Evolutionary conservation across 1,140 invertebrate species (phyloP), one percentile per base, ranked within the genome.

Genomic region (Listronotus oregonensis): DNA sequence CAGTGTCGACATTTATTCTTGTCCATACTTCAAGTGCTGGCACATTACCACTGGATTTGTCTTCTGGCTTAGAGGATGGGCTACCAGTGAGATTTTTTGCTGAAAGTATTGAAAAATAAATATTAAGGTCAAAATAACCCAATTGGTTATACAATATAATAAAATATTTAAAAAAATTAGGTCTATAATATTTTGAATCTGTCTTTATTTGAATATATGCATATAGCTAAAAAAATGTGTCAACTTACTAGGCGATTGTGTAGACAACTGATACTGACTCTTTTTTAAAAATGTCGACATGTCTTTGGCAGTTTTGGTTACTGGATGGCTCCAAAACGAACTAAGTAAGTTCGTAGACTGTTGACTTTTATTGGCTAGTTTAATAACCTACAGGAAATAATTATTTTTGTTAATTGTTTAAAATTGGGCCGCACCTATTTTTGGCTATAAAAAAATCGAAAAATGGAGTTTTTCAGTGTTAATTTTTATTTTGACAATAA

Each of bases 261-360:
- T 79, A n/a, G 85, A 80, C 37, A 85, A 70, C 74, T 86, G 85
- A 75, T 86, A 86, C 44, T 80, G 77, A 65, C 80, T 83, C 69
- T 79, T 78, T 71, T 78, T 79, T 34, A 86, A 71, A 56, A 84
- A 73, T 6, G 83, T 78, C 5, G 83, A 82, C 12, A 83, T 77
- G 69, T 85, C 84, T 55, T 80, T 79, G n/a, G 80, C 77, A 69
- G 73, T 78, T 68, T 81, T 78, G 44, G 79, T 82, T 8, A 82
- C 80, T 51, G 84, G 84, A 77, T 85, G 82, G 42, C 80, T 84
- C 83, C 84, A 86, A 70, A 85, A 85, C 3, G 81, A 81, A 71
- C 82, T 85, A 21, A 78, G 58, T 43, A 76, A 54, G 66, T 77
- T 76, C 18, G 67, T 66, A 5, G 70, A 47, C 40, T 65, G 64